A percentile compares a stretch with the other conserved stretches of the same genome.
Conservation (phyloP, 2,888 invertebrate genomes). For the Thalpophila matura region DNA sequence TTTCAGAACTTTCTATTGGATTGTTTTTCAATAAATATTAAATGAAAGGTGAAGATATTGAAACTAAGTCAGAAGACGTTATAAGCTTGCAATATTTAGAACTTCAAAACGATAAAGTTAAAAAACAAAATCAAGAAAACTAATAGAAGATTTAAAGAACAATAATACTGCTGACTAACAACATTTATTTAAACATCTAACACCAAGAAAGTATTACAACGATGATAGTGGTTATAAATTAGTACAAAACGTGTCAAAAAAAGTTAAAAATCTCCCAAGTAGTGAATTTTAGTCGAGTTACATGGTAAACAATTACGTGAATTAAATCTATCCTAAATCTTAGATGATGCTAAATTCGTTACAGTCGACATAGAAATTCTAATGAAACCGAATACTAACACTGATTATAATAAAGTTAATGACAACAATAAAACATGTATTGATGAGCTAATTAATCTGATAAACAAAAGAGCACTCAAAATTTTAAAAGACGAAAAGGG, state of each 20-base stretch:
- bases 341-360: slow-evolving; percentile 37
- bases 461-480: slow-evolving; percentile 51
- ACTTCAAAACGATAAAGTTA: background rate
- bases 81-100: background rate
- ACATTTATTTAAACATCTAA: slow-evolving; percentile 32
- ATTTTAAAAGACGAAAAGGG: slow-evolving; percentile 39
- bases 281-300: slow-evolving; percentile 53
- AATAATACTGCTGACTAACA: background rate
- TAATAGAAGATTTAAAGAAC: background rate
- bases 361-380: slow-evolving; percentile 25
- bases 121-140: background rate
- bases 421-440: slow-evolving; percentile 24
- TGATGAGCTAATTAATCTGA: slow-evolving; percentile 41
- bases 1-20: too few species aligned
- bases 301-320: slow-evolving; percentile 28
- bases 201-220: slow-evolving; percentile 28
- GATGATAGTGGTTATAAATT: slow-evolving; percentile 45
- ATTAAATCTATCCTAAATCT: slow-evolving; percentile 32
- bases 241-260: slow-evolving; percentile 46
- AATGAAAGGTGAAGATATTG: background rate
- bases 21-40: too few species aligned
- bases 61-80: too few species aligned
- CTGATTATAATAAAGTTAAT: slow-evolving; percentile 26
- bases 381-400: slow-evolving; percentile 28
- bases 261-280: slow-evolving; percentile 10